A percentile compares a stretch with the other conserved stretches of the same genome.
phyloP scores from a whole-genome alignment of 1,140 invertebrate genomes.

The Lordiphosa clarofinis region DNA sequence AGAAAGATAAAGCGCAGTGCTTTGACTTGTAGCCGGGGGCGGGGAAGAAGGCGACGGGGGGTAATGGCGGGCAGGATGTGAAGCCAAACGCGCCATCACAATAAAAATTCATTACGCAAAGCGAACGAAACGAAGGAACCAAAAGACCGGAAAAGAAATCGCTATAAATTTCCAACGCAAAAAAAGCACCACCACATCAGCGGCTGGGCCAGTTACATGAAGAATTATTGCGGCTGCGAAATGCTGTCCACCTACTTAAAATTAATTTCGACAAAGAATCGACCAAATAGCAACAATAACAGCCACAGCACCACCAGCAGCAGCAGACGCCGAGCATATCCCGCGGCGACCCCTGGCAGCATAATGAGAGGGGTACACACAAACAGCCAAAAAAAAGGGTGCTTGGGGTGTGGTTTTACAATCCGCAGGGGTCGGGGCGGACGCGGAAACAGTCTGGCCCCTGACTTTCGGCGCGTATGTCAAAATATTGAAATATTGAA shows the following conservation, averaged over 20 bases:
- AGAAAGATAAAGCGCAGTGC: constrained; percentile 53
- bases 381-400: constrained; percentile 22
- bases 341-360: constrained; percentile 41
- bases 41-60: background rate
- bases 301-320: constrained; percentile 4
- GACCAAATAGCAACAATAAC: constrained; percentile 26
- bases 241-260: constrained; percentile 78
- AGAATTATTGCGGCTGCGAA: constrained; percentile 73
- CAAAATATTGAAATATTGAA: constrained; percentile 77
- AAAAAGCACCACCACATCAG: constrained; percentile 20
- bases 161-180: constrained; percentile 67
- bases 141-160: constrained; percentile 70
- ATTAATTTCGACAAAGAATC: constrained; percentile 63
- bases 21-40: constrained; percentile 25
- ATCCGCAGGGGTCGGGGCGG: constrained; percentile 2
- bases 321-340: constrained; percentile 43
- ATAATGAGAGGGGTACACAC: constrained; percentile 36
- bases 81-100: constrained; percentile 72
- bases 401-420: constrained; percentile 33
- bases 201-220: constrained; percentile 56
- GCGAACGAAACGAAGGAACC: constrained; percentile 36
- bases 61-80: constrained; percentile 36
- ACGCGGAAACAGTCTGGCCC: constrained; percentile 17
- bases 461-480: constrained; percentile 65
- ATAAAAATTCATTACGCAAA: constrained; percentile 76